A percentile compares a stretch with the other conserved stretches of the same genome.
These are phyloP conservation scores for Tridacna gigas DNA, from an alignment of 2,888 invertebrate species.

Conservation along the genomic window DNA sequence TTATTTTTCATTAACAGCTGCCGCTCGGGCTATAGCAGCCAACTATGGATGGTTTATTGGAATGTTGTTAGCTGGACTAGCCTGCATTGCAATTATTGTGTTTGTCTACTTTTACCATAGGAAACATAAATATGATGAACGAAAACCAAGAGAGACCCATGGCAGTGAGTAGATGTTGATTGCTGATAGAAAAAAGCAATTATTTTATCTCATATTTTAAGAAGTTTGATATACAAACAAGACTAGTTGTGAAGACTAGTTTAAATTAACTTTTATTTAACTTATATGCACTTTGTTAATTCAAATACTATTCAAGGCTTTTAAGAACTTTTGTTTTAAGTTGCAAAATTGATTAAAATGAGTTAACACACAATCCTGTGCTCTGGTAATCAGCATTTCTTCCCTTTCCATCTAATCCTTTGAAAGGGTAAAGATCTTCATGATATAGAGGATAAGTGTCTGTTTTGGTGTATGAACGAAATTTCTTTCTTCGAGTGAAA, in stretches of 20 bases:
- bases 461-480: too few relatives aligned
- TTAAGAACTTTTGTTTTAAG: too few relatives aligned
- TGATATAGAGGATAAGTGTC: too few relatives aligned
- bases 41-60: constrained; percentile 85
- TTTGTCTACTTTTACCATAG: constrained; percentile 73
- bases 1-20: constrained; percentile 65
- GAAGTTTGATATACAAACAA: background rate
- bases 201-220: background rate
- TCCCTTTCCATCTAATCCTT: too few relatives aligned
- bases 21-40: constrained; percentile 77
- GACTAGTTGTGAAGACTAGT: background rate
- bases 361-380: too few relatives aligned
- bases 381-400: too few relatives aligned
- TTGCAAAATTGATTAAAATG: too few relatives aligned
- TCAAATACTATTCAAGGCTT: too few relatives aligned
- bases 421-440: too few relatives aligned
- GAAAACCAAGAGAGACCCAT: constrained; percentile 37
- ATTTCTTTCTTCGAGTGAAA: too few relatives aligned
- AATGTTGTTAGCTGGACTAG: constrained; percentile 80
- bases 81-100: constrained; percentile 80
- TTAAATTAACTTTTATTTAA: too few relatives aligned
- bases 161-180: constrained; percentile 1
- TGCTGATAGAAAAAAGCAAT: background rate
- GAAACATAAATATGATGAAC: constrained; percentile 50
- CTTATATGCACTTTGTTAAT: too few relatives aligned